Evolutionary conservation across 2,888 invertebrate species (phyloP).

Genomic region (Syrista parreyssii): DNA sequence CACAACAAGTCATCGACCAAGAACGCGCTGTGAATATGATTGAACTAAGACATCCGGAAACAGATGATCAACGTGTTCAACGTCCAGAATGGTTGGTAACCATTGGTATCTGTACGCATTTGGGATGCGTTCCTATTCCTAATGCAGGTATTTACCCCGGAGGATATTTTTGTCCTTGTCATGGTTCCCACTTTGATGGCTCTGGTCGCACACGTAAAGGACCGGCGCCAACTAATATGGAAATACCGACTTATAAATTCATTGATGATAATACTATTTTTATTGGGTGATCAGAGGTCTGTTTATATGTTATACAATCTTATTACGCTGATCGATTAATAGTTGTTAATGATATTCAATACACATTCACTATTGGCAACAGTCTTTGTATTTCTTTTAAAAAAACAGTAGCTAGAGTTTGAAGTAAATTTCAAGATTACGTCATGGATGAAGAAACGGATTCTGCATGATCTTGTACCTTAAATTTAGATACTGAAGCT

Average conservation of each 20-base stretch:
- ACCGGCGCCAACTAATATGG: constrained; percentile 79
- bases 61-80: constrained; percentile 73
- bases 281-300: constrained; percentile 65
- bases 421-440: neutral
- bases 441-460: neutral
- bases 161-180: constrained; percentile 87
- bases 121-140: constrained; percentile 86
- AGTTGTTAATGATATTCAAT: neutral
- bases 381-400: neutral
- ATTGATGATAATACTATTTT: constrained; percentile 69
- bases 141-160: constrained; percentile 74
- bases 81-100: constrained; percentile 82
- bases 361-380: neutral
- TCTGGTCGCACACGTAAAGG: constrained; percentile 81
- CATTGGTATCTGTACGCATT: constrained; percentile 84
- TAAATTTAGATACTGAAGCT: neutral
- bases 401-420: neutral
- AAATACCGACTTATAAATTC: constrained; percentile 74
- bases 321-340: neutral
- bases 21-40: constrained; percentile 73
- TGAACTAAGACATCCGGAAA: constrained; percentile 77
- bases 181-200: constrained; percentile 85
- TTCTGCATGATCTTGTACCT: neutral
- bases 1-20: constrained; percentile 73
- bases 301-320: neutral